These are phyloP conservation scores for Spicauda simplicius DNA, from an alignment of 2,888 invertebrate species.

Conservation along the genomic window DNA sequence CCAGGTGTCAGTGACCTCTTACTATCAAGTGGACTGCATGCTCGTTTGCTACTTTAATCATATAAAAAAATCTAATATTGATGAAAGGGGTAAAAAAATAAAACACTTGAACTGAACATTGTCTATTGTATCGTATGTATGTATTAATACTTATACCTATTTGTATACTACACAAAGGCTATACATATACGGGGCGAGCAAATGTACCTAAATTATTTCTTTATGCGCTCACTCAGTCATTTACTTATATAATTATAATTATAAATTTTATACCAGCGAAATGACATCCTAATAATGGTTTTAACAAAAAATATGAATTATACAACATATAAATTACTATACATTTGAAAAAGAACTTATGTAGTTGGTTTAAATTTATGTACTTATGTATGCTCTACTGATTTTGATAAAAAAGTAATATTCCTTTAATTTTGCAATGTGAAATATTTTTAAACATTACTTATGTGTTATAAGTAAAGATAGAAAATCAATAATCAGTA, in stretches of 20 bases:
- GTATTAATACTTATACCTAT: constrained; percentile 74
- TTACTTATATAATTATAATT: constrained; percentile 49
- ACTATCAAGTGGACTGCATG: too few species aligned
- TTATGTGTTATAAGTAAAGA: too few species aligned
- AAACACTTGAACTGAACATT: constrained; percentile 72
- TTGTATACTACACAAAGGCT: constrained; percentile 63
- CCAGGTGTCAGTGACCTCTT: too few species aligned
- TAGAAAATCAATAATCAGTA: too few species aligned
- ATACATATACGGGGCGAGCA: constrained; percentile 58
- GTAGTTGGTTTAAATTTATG: too few species aligned
- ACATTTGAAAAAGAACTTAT: constrained; percentile 9
- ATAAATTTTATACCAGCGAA: constrained; percentile 17
- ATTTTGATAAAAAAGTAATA: neutral
- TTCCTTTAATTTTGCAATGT: neutral
- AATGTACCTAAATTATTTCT: constrained; percentile 29
- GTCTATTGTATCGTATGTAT: constrained; percentile 81
- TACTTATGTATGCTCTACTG: neutral
- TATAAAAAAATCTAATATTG: too few species aligned
- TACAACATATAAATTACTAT: constrained; percentile 27
- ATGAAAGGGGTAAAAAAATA: constrained; percentile 49
- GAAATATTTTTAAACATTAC: neutral
- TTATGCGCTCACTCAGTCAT: constrained; percentile 61
- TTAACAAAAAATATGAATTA: constrained; percentile 17
- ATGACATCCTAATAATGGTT: neutral
- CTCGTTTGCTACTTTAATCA: too few species aligned